Base-by-base conservation (phyloP, 2,797 vertebrate species). In the Centropyge bicolor region DNA sequence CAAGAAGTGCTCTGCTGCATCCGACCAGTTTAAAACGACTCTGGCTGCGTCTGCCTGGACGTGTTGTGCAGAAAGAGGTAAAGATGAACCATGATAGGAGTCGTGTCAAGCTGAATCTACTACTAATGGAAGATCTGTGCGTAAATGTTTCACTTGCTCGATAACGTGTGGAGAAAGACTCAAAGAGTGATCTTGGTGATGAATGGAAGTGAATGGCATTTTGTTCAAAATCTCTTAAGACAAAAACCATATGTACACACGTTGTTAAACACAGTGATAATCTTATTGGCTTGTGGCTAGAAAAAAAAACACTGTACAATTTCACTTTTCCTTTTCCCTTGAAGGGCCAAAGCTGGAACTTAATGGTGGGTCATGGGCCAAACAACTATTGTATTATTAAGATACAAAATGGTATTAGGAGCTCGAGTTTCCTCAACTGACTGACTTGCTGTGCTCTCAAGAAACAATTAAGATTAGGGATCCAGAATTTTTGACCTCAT, bases 161-260 rank as follows among this genome's bases (percentile, higher is more conserved):
- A 8, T 60, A 61, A 71, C 49, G 20, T 36, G 19, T 41, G 13
- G 22, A 66, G 40, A 61, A 55, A 60, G 9, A 14, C 22, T 81
- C 46, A 31, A 20, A 48, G 13, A 35, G 20, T 4, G 24, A 22
- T 38, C 22, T 38, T 57, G 43, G 17, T 31, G 27, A 31, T 31
- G 27, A 31, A 4, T 14, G 20, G 48, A 14, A 49, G 22, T 46
- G 35, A 54, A 46, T 27, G 11, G 6, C 17, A 24, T 45, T 65
- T 38, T 9, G 4, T 41, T 31, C 1, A 43, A 70, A 27, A 36
- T 19, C 4, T 49, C 14, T 48, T 41, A 22, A 36, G 20, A 3
- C 19, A 45, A 5, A 14, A 5, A 16, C 35, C 51, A 35, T 24
- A 35, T 41, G 36, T 35, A 60, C 7, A 16, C 19, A 24, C 6